Evolutionary conservation across 2,113 vertebrate genomes (phyloP), one percentile per base, ranked within the genome.

Genomic region (Chrysochloris asiatica): DNA sequence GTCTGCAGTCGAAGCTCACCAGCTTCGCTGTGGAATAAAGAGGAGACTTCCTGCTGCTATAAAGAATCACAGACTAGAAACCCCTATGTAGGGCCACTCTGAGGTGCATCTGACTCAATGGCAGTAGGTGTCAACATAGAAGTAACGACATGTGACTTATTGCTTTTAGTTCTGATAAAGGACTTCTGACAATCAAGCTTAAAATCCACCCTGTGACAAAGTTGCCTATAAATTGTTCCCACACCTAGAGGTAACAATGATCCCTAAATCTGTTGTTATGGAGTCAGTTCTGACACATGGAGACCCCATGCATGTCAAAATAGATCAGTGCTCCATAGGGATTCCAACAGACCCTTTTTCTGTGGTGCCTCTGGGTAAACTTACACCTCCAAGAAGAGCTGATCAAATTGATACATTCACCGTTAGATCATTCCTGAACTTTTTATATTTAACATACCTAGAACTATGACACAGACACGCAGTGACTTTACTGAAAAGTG

Each of bases 91-190:
- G n/a, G n/a, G n/a, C n/a, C n/a, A n/a, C n/a, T n/a, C n/a, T n/a
- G n/a, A n/a, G n/a, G n/a, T n/a, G n/a, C n/a, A n/a, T n/a, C n/a
- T n/a, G n/a, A n/a, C n/a, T n/a, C n/a, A n/a, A n/a, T n/a, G n/a
- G n/a, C n/a, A n/a, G n/a, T n/a, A n/a, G n/a, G n/a, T n/a, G n/a
- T n/a, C n/a, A n/a, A n/a, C n/a, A n/a, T 36, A 96, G 78, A 96
- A 96, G 90, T 94, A 98, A 96, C 89, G 93, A 96, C 94, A 97
- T 95, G 94, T 96, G 97, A 96, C 94, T 97, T 96, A 94, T 93
- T 95, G 95, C 95, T 96, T 97, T 94, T 95, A 96, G 93, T 92
- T 93, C 94, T 83, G 88, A 97, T 72, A 96, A 96, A 95, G 83
- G 86, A 83, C 65, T 96, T 90, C 77, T 96, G 94, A 97, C 87